phyloP scores from a whole-genome alignment of 1,140 invertebrate species.

The Elysia chlorotica region DNA sequence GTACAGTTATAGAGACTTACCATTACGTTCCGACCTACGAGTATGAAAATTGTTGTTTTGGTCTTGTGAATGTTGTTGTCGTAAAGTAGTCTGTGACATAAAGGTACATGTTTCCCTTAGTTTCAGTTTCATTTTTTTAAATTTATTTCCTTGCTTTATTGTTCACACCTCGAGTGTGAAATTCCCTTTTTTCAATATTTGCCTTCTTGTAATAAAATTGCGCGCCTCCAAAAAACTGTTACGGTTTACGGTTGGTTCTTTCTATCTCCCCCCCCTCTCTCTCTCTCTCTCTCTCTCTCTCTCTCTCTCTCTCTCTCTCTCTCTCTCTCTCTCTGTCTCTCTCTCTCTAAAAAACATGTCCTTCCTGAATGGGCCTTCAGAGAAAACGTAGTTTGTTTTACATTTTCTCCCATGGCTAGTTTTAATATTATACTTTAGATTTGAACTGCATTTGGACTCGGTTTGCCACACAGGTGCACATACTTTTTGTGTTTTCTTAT shows the following conservation, averaged over 20 bases:
- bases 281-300: conserved; percentile 12
- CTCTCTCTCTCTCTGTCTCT: conserved; percentile 9
- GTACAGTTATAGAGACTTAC: no score
- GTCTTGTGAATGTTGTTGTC: no score
- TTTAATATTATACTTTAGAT: no score
- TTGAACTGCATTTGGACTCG: no score
- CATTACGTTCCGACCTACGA: no score
- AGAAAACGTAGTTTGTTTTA: neutral
- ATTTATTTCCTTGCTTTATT: neutral
- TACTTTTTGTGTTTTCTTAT: neutral
- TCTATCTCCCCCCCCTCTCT: neutral
- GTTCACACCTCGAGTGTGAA: no score
- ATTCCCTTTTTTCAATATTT: no score
- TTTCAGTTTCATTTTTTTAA: neutral
- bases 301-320: conserved; percentile 14
- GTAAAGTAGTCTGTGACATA: no score
- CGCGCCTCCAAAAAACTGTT: neutral
- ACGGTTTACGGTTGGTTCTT: neutral
- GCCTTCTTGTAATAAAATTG: neutral
- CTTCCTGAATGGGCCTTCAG: no score
- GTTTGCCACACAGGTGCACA: neutral
- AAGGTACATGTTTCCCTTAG: neutral
- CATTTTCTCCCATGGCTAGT: neutral
- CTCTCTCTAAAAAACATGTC: conserved; percentile 1
- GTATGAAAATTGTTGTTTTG: no score